These are phyloP conservation scores for Anoplopoma fimbria DNA, from an alignment of 2,113 vertebrate genomes.

Conservation along the genomic window DNA sequence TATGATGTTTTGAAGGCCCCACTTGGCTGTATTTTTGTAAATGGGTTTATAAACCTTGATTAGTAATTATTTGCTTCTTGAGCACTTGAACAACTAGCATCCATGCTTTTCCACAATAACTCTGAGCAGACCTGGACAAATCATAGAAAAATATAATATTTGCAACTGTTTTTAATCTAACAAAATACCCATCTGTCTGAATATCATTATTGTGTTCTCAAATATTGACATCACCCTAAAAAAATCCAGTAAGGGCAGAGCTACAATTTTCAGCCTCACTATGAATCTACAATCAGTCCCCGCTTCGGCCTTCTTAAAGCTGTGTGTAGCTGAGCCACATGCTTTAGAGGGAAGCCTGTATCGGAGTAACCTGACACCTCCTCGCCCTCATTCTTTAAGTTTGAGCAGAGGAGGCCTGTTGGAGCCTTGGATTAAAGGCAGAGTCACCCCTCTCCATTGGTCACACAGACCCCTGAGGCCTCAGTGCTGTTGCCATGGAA, in stretches of 20 bases:
- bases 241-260: neutral
- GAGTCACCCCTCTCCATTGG: slow-evolving; percentile 71
- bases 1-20: neutral
- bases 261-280: neutral
- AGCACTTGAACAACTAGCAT: neutral
- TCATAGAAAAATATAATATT: too few relatives aligned
- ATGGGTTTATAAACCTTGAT: neutral
- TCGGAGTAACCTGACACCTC: slow-evolving; percentile 72
- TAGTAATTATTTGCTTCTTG: neutral
- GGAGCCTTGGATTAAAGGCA: slow-evolving; percentile 71
- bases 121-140: neutral
- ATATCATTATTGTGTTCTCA: neutral
- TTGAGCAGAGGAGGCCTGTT: slow-evolving; percentile 60
- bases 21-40: neutral
- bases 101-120: neutral
- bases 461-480: slow-evolving; percentile 66
- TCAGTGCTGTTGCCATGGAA: slow-evolving; percentile 80
- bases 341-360: slow-evolving; percentile 39
- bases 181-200: neutral
- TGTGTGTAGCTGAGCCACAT: slow-evolving; percentile 20
- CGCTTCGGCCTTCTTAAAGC: slow-evolving; percentile 18
- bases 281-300: neutral
- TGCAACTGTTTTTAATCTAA: neutral
- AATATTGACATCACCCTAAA: neutral
- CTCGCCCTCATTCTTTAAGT: slow-evolving; percentile 66